Conservation (phyloP, 2,113 vertebrate genomes). For the Gasterosteus aculeatus region DNA sequence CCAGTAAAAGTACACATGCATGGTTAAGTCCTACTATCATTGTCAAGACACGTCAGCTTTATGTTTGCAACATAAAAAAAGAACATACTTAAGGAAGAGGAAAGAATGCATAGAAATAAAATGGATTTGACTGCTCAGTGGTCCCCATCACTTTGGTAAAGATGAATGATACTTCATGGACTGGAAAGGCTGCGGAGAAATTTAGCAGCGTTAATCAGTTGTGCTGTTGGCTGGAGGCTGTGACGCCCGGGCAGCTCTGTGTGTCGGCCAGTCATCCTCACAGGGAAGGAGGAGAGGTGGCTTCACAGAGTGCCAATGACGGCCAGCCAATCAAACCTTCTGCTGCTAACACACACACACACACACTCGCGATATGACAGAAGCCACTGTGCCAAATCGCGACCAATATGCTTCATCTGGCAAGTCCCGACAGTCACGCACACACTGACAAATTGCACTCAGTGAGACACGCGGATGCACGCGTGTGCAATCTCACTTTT, state of each 20-base stretch:
- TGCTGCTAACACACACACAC: slow-evolving; percentile 66
- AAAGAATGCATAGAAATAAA: slow-evolving; percentile 13
- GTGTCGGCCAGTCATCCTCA: slow-evolving; percentile 66
- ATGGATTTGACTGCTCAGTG: slow-evolving; percentile 32
- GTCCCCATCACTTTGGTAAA: slow-evolving; percentile 36
- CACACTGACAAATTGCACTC: slow-evolving; percentile 13
- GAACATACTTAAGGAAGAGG: slow-evolving; percentile 7
- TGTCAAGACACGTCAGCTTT: slow-evolving; percentile 22
- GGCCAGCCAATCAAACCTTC: slow-evolving; percentile 74
- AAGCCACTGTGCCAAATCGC: slow-evolving; percentile 63
- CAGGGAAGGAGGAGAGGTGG: slow-evolving; percentile 62
- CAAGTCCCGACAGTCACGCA: slow-evolving; percentile 40
- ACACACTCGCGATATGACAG: slow-evolving; percentile 63
- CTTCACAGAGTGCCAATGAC: slow-evolving; percentile 42
- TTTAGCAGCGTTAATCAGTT: slow-evolving; percentile 64
- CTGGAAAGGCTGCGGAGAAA: slow-evolving; percentile 52
- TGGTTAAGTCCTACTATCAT: slow-evolving; percentile 27
- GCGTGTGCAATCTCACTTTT: slow-evolving; percentile 35
- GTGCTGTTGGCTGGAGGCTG: slow-evolving; percentile 58
- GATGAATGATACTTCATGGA: slow-evolving; percentile 50
- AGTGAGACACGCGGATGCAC: slow-evolving; percentile 45
- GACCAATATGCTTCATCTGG: slow-evolving; percentile 78
- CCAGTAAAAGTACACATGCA: slow-evolving; percentile 1
- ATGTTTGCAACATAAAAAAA: slow-evolving; percentile 10
- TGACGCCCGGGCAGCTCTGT: slow-evolving; percentile 57